Conservation (phyloP, 2,888 invertebrate species). For the Luperina testacea region DNA sequence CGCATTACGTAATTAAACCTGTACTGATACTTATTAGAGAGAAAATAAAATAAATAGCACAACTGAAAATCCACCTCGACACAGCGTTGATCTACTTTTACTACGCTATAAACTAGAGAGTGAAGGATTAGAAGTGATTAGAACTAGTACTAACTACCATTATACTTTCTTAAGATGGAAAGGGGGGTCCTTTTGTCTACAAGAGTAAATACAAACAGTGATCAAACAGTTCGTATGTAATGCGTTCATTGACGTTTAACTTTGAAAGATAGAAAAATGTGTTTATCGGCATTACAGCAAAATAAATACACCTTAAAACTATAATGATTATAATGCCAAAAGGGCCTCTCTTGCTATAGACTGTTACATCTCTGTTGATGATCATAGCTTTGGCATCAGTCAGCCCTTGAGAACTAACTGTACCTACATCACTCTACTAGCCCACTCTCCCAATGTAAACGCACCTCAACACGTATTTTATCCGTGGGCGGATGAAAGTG, state of each 20-base stretch:
- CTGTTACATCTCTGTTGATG: no score
- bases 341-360: no score
- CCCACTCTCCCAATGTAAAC: constrained; percentile 38
- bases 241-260: background rate
- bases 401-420: no score
- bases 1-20: no score
- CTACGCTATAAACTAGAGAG: background rate
- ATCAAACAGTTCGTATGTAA: background rate
- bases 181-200: background rate
- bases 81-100: background rate
- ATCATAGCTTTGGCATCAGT: no score
- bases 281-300: no score
- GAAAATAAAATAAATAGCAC: no score
- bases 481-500: constrained; percentile 57
- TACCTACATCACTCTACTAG: constrained; percentile 21
- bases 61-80: background rate
- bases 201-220: background rate
- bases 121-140: background rate
- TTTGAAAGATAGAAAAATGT: no score
- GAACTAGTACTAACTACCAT: no score
- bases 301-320: no score
- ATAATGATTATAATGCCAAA: no score
- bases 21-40: no score
- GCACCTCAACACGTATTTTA: constrained; percentile 17
- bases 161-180: background rate